Conservation (phyloP, 2,888 invertebrate species). For the Xanthia togata region DNA sequence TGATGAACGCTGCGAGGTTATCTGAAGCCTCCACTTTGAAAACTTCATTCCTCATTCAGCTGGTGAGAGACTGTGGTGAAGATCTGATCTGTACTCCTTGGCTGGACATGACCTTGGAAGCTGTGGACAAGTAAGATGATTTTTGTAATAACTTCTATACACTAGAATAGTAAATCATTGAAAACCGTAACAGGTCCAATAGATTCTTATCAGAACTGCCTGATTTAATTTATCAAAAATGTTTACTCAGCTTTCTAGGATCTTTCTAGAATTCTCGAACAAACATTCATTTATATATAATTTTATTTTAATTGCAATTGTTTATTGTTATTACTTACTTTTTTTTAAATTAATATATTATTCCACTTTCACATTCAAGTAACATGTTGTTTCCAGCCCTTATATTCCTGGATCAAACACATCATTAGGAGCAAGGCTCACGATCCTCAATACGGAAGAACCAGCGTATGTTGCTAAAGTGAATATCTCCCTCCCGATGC, state of each 20-base stretch:
- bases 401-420: conserved; percentile 80
- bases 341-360: no score
- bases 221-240: background rate
- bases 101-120: conserved; percentile 80
- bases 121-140: conserved; percentile 77
- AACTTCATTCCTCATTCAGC: conserved; percentile 79
- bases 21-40: conserved; percentile 79
- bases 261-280: background rate
- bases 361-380: background rate
- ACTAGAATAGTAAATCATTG: background rate
- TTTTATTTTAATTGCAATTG: no score
- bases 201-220: background rate
- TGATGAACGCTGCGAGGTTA: conserved; percentile 74
- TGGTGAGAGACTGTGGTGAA: conserved; percentile 88
- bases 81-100: conserved; percentile 87
- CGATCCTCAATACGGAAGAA: conserved; percentile 80
- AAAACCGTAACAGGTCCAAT: background rate
- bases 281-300: background rate
- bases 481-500: conserved; percentile 76
- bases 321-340: no score
- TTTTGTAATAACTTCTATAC: background rate
- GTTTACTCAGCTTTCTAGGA: background rate
- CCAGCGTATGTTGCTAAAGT: conserved; percentile 85
- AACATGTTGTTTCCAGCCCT: conserved; percentile 68
- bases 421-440: conserved; percentile 79